phyloP scores from a whole-genome alignment of 2,888 invertebrate genomes.

The Tolmerus cingulatus region DNA sequence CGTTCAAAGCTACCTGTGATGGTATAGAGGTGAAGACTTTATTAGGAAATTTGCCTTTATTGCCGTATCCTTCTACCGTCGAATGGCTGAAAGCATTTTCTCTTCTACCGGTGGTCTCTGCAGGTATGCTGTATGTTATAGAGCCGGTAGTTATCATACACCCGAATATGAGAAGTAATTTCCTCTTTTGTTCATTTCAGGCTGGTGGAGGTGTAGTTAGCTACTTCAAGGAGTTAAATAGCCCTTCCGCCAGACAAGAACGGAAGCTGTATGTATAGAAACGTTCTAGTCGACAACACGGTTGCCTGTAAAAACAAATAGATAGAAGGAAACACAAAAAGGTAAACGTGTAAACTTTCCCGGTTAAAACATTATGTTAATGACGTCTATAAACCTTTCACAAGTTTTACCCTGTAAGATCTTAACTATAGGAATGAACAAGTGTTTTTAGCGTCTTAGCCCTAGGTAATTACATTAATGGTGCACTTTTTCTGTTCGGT shows the following conservation, averaged over 20 bases:
- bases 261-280: background rate
- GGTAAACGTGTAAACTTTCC: constrained; percentile 33
- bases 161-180: constrained; percentile 37
- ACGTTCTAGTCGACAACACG: background rate
- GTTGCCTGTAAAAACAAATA: constrained; percentile 27
- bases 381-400: constrained; percentile 29
- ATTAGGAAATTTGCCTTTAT: constrained; percentile 35
- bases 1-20: background rate
- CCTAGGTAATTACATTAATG: constrained; percentile 21
- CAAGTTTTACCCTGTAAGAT: constrained; percentile 12
- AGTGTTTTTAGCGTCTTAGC: constrained; percentile 27
- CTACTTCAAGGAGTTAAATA: constrained; percentile 7
- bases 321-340: constrained; percentile 13
- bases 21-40: constrained; percentile 18
- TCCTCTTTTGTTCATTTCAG: constrained; percentile 15
- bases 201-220: background rate
- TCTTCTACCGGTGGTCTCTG: background rate
- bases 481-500: background rate
- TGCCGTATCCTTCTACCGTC: background rate
- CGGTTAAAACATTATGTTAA: constrained; percentile 36
- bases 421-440: constrained; percentile 37
- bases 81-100: constrained; percentile 2
- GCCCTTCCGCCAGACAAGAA: background rate
- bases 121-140: background rate
- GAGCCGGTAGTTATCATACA: constrained; percentile 19